A percentile compares a stretch with the other conserved stretches of the same genome.
Evolutionary conservation across 2,113 vertebrate species (phyloP).

Genomic region (Cyanistes caeruleus): DNA sequence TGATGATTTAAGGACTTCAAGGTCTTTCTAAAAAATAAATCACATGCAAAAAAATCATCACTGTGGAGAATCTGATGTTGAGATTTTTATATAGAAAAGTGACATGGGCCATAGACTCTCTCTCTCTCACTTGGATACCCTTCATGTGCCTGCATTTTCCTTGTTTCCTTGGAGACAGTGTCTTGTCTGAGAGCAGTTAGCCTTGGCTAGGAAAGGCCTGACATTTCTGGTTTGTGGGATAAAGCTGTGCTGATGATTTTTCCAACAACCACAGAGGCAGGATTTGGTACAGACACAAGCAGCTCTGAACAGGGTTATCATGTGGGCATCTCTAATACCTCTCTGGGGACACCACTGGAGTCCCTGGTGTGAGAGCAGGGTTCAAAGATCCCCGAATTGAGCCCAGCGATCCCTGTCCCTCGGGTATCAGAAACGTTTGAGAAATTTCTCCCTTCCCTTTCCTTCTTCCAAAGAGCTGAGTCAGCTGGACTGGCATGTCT

Average conservation of each 20-base stretch:
- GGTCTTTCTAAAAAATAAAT: neutral
- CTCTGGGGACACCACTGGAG: neutral
- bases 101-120: neutral
- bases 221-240: conserved; percentile 42
- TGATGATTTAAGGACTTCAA: neutral
- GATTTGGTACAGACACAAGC: neutral
- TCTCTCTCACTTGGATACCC: conserved; percentile 53
- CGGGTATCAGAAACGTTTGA: neutral
- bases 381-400: neutral
- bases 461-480: conserved; percentile 15
- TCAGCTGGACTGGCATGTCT: conserved; percentile 56
- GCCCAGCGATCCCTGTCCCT: neutral
- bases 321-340: neutral
- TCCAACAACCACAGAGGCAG: neutral
- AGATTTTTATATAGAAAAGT: conserved; percentile 6
- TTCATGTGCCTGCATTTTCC: conserved; percentile 30
- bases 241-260: conserved; percentile 22
- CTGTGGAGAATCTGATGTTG: neutral
- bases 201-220: conserved; percentile 57
- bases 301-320: neutral
- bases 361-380: neutral
- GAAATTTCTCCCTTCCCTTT: conserved; percentile 28
- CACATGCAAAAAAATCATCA: neutral
- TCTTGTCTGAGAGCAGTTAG: conserved; percentile 53
- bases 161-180: conserved; percentile 64